Evolutionary conservation across 2,113 vertebrate genomes (phyloP).

Genomic region (Empidonax alnorum): DNA sequence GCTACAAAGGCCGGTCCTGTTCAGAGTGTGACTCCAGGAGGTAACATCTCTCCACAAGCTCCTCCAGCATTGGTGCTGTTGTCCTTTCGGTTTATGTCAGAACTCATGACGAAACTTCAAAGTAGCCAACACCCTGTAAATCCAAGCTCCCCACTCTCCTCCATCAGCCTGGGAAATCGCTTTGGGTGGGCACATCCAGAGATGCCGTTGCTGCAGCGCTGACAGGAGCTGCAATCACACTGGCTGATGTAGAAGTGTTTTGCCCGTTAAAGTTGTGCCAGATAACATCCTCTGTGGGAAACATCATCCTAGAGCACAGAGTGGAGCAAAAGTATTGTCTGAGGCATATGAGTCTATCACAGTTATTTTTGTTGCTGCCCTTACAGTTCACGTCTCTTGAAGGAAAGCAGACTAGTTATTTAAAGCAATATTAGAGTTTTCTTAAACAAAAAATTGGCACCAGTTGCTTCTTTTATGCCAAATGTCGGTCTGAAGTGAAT

Average conservation of each 20-base stretch:
- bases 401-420: conserved; percentile 63
- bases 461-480: conserved; percentile 57
- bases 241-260: background rate
- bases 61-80: background rate
- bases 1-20: background rate
- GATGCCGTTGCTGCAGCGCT: background rate
- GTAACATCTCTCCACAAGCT: background rate
- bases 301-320: background rate
- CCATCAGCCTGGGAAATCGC: background rate
- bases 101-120: background rate
- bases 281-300: background rate
- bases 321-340: conserved; percentile 19
- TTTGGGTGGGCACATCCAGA: background rate
- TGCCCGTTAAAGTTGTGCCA: background rate
- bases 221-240: background rate
- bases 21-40: background rate
- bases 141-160: background rate
- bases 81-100: background rate
- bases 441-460: conserved; percentile 39
- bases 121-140: background rate
- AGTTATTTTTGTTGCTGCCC: conserved; percentile 58
- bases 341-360: conserved; percentile 21
- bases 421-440: conserved; percentile 45
- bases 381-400: background rate
- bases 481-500: conserved; percentile 6